phyloP scores from a whole-genome alignment of 2,113 vertebrate genomes.

The Brienomyrus longianalis region DNA sequence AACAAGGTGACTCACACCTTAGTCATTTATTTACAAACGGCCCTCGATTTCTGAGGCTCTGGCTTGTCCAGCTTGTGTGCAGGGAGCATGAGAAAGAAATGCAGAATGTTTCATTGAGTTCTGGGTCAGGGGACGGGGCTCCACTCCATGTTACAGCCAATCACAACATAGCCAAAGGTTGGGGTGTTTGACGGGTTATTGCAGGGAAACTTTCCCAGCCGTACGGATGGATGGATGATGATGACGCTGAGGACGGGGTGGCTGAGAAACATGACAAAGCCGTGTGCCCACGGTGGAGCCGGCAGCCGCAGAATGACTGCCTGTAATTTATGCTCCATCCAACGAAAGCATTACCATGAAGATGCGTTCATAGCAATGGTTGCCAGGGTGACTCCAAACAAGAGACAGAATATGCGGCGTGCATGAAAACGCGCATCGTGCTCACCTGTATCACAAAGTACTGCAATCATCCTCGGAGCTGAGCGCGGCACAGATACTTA shows the following conservation, averaged over 20 bases:
- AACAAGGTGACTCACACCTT: conserved; percentile 17
- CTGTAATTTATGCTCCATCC: not conserved
- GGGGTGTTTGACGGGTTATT: not conserved
- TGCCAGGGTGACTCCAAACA: conserved; percentile 8
- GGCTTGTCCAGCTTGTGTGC: not conserved
- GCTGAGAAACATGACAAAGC: not conserved
- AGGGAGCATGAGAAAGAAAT: not conserved
- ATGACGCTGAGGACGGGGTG: not conserved
- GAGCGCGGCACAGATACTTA: not conserved
- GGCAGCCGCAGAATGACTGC: not conserved
- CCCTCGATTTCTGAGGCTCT: not conserved
- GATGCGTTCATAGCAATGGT: not conserved
- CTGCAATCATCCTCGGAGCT: not conserved
- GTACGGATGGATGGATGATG: not conserved
- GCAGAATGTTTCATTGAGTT: not conserved
- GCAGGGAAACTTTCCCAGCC: not conserved
- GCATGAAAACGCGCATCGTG: not conserved
- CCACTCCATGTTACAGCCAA: not conserved
- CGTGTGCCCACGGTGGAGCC: not conserved
- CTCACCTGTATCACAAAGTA: not conserved
- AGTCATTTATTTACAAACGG: conserved; percentile 24
- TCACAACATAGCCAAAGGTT: not conserved
- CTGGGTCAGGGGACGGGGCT: not conserved
- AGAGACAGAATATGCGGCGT: not conserved
- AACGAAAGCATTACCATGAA: not conserved